Evolutionary conservation across 2,113 vertebrate genomes (phyloP), one percentile per base, ranked within the genome.

Genomic region (Pteruthius melanotis): DNA sequence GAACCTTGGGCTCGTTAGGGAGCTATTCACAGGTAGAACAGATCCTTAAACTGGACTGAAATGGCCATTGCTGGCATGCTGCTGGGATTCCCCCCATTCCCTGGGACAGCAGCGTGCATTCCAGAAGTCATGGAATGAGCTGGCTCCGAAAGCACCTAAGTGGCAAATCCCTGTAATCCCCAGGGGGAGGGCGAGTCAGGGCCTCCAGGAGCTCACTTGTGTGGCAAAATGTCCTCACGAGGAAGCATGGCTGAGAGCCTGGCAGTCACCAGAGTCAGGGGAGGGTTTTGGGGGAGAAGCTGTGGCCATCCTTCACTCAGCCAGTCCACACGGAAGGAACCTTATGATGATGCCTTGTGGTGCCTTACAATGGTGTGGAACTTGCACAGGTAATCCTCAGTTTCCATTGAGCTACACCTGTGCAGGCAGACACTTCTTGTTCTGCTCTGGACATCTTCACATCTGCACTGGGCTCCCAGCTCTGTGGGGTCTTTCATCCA

Each of bases 341-440:
- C 0, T 5, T 23, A 27, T 1, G 1, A 27, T 1, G 1, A 3
- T 49, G 27, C 31, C 37, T 72, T 74, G 0, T 3, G 27, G n/a
- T n/a, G n/a, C n/a, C n/a, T n/a, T n/a, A n/a, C n/a, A n/a, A 3
- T 4, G 22, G 9, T 44, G 15, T 16, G 22, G 33, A n/a, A 37
- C 18, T 6, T 57, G 30, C 30, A 26, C 2, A 2, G 31, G 21
- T 49, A 30, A 21, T 20, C 47, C 59, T 22, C 13, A 4, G 0
- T 75, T 88, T 74, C 59, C 63, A 31, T 0, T 35, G 39, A 75
- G 35, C 15, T 15, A 0, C 23, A 19, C 17, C 44, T 45, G 42
- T 12, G 10, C 20, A 70, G 64, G 6, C 7, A 59, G 44, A 37
- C 3, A 7, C 15, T 44, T 28, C 54, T 37, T 63, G 10, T 9